phyloP scores from a whole-genome alignment of 2,113 vertebrate genomes.

The Oxyura jamaicensis region DNA sequence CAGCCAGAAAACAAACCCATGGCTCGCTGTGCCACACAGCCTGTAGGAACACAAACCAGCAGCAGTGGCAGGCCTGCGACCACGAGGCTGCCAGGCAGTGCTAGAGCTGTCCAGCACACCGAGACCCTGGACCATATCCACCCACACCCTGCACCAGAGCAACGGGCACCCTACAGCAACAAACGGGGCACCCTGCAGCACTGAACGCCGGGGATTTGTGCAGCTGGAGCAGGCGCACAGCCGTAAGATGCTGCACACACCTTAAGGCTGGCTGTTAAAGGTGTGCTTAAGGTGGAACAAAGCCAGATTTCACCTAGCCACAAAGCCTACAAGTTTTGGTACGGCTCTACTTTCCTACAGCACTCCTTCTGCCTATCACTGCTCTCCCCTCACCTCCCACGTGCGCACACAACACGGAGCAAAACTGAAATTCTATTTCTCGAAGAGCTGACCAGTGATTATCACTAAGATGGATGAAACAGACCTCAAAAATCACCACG shows the following conservation, averaged over 20 bases:
- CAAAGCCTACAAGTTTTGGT: not conserved
- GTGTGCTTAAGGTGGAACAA: not conserved
- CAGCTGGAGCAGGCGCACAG: not conserved
- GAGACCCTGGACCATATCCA: not conserved
- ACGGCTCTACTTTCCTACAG: not conserved
- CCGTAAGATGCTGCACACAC: rapidly evolving
- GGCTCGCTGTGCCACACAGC: not conserved
- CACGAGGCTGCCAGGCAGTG: not conserved
- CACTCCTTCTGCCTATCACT: not conserved
- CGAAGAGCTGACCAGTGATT: not conserved
- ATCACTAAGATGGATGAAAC: not conserved
- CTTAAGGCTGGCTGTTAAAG: not conserved
- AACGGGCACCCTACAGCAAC: rapidly evolving
- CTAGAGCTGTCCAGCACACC: slow-evolving; percentile 35
- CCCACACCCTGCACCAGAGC: not conserved
- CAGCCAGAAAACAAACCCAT: not conserved
- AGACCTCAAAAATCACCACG: not conserved
- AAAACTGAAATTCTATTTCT: not conserved
- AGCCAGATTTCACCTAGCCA: not conserved
- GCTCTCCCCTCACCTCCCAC: not conserved
- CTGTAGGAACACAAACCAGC: rapidly evolving
- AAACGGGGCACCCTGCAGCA: not conserved
- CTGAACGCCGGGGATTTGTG: not conserved
- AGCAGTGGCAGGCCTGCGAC: rapidly evolving
- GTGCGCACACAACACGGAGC: no score